phyloP scores from a whole-genome alignment of 2,888 invertebrate genomes.

The Stenotaenia linearis region DNA sequence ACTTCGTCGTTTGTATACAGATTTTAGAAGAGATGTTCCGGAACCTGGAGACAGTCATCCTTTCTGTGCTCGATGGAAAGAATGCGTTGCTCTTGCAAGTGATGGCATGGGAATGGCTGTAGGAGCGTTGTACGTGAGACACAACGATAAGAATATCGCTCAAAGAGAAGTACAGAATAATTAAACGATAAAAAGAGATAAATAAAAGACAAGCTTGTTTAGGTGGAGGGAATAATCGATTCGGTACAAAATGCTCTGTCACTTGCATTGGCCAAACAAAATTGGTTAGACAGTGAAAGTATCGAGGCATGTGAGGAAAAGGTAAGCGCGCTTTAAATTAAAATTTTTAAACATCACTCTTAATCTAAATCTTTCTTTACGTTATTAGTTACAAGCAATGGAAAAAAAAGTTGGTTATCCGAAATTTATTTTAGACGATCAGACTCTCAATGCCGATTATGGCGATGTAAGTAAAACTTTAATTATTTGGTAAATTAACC shows the following conservation, averaged over 20 bases:
- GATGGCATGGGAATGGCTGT: constrained; percentile 40
- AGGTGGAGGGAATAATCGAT: constrained; percentile 17
- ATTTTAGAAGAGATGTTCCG: constrained; percentile 43
- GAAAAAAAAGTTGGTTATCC: constrained; percentile 36
- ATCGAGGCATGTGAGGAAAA: constrained; percentile 35
- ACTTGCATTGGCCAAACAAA: constrained; percentile 31
- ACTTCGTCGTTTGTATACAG: constrained; percentile 42
- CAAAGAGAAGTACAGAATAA: constrained; percentile 31
- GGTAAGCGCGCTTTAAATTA: constrained; percentile 34
- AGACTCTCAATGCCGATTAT: constrained; percentile 33
- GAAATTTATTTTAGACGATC: constrained; percentile 35
- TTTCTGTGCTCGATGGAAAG: constrained; percentile 40
- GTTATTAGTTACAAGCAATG: constrained; percentile 39
- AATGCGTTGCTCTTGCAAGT: constrained; percentile 40
- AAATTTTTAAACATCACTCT: not conserved
- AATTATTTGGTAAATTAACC: not conserved
- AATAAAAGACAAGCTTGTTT: not conserved
- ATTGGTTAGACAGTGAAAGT: constrained; percentile 35
- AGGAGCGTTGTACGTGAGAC: constrained; percentile 38
- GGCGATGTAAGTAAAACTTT: constrained; percentile 33
- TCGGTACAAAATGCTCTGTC: constrained; percentile 33
- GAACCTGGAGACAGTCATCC: constrained; percentile 35
- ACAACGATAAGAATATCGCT: not conserved
- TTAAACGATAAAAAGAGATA: not conserved
- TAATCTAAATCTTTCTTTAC: not conserved